These are phyloP conservation scores for Progne subis DNA, from an alignment of 2,113 vertebrate genomes.

Conservation along the genomic window DNA sequence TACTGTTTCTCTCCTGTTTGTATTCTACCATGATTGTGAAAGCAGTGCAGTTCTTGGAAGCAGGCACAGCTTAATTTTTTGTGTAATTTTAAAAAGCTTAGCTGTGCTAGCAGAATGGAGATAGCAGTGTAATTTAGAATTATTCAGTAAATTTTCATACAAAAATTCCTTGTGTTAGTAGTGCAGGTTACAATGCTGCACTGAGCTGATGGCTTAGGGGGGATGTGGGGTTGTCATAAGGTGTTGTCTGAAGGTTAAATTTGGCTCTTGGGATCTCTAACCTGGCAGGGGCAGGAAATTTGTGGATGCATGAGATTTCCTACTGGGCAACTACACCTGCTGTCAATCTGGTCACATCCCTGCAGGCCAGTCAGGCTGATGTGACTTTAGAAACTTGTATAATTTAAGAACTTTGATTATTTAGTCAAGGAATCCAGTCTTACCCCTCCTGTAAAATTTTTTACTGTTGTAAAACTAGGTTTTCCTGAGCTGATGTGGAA, in stretches of 20 bases:
- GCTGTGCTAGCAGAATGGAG: not conserved
- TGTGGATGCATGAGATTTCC: not conserved
- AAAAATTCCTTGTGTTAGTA: not conserved
- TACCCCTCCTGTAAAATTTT: not conserved
- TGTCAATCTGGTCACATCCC: not conserved
- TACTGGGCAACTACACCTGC: not conserved
- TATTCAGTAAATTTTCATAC: not conserved
- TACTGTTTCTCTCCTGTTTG: not conserved
- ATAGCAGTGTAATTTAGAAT: not conserved
- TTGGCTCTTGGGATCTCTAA: not conserved
- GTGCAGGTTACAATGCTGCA: not conserved
- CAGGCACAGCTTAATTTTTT: not conserved
- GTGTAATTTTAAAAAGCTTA: not conserved
- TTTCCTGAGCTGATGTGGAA: conserved; percentile 2
- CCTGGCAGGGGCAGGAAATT: not conserved
- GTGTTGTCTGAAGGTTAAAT: not conserved
- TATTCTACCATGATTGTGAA: not conserved
- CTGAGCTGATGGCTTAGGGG: not conserved
- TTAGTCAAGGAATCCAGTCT: not conserved
- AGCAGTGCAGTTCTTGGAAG: not conserved
- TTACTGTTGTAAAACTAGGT: conserved; percentile 18
- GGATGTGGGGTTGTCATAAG: not conserved
- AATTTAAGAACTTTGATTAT: not conserved
- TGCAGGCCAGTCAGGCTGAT: not conserved
- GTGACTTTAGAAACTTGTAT: not conserved